Evolutionary conservation across 2,888 invertebrate genomes (phyloP).

Genomic region (Synanthedon myopaeformis): DNA sequence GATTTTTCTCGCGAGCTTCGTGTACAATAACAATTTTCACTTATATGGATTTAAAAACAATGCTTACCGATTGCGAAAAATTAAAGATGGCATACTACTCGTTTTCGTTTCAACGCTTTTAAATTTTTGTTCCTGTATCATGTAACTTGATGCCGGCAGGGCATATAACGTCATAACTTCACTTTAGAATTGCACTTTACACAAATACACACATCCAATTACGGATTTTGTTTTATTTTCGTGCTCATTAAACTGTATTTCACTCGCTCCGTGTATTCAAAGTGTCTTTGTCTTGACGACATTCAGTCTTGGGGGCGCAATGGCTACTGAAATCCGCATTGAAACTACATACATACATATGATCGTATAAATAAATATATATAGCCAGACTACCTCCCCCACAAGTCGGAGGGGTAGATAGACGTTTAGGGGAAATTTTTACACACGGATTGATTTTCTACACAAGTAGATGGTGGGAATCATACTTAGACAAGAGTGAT

Average conservation of each 20-base stretch:
- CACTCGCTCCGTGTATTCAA: slow-evolving; percentile 24
- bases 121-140: slow-evolving; percentile 59
- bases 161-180: slow-evolving; percentile 69
- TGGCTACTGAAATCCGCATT: slow-evolving; percentile 40
- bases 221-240: slow-evolving; percentile 38
- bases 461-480: too few relatives aligned
- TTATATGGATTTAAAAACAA: slow-evolving; percentile 20
- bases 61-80: slow-evolving; percentile 74
- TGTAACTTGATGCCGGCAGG: slow-evolving; percentile 57
- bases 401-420: too few relatives aligned
- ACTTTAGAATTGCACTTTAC: slow-evolving; percentile 50
- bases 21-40: slow-evolving; percentile 11
- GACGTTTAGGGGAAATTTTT: too few relatives aligned
- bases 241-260: slow-evolving; percentile 32
- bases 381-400: slow-evolving; percentile 12
- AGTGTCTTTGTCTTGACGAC: slow-evolving; percentile 35
- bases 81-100: slow-evolving; percentile 73
- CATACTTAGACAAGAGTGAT: too few relatives aligned
- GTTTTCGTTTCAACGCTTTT: slow-evolving; percentile 51
- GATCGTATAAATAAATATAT: slow-evolving; percentile 14
- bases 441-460: too few relatives aligned
- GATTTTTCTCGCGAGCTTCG: neutral
- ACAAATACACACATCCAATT: slow-evolving; percentile 28
- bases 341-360: slow-evolving; percentile 26
- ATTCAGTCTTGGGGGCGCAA: slow-evolving; percentile 45